These are phyloP conservation scores for Amphibalanus amphitrite DNA, from an alignment of 1,140 invertebrate genomes.

Conservation along the genomic window DNA sequence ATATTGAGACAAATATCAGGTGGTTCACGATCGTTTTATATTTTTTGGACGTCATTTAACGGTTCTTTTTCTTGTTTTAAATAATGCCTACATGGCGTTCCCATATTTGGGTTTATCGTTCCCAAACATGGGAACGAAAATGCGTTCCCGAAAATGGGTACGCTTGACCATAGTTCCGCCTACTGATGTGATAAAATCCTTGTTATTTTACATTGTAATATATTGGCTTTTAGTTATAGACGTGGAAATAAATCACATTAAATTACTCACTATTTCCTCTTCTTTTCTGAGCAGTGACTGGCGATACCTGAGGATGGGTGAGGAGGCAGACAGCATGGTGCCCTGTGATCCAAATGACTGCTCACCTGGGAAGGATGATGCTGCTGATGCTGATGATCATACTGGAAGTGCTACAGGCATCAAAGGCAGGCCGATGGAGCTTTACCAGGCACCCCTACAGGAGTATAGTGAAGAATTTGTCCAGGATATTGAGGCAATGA, in stretches of 20 bases:
- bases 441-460: background rate
- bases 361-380: background rate
- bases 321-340: background rate
- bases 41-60: too few species aligned
- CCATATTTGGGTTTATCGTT: too few species aligned
- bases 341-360: background rate
- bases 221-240: background rate
- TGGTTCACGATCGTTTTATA: too few species aligned
- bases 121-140: too few species aligned
- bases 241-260: too few species aligned
- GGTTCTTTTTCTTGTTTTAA: too few species aligned
- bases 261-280: background rate
- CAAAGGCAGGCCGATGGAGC: background rate
- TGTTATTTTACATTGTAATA: background rate
- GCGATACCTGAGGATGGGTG: background rate
- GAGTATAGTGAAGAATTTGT: background rate
- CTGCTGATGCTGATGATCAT: background rate
- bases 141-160: too few species aligned
- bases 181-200: background rate
- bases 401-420: background rate
- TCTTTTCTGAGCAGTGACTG: background rate
- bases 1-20: too few species aligned
- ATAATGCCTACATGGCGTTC: too few species aligned
- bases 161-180: too few species aligned
- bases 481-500: background rate